Evolutionary conservation across 2,797 vertebrate genomes (phyloP).

Genomic region (Centropyge bicolor): DNA sequence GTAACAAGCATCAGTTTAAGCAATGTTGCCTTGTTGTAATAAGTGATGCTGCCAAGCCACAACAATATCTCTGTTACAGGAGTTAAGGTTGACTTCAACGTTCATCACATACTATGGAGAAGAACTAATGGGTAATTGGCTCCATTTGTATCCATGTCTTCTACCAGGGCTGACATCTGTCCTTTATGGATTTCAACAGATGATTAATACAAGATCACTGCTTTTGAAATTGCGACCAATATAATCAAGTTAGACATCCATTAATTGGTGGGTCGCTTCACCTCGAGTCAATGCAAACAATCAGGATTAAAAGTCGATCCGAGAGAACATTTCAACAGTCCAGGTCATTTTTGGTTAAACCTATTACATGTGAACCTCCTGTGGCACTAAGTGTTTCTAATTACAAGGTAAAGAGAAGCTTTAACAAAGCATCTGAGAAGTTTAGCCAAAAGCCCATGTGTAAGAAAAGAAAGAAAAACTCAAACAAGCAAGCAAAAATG

Average conservation of each 20-base stretch:
- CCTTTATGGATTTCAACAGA: not conserved
- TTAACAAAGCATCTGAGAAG: conserved; percentile 58
- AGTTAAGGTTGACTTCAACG: conserved; percentile 1
- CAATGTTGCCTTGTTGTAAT: not conserved
- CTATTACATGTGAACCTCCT: conserved; percentile 25
- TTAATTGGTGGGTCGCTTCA: not conserved
- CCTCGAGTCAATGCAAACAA: not conserved
- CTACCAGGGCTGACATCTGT: not conserved
- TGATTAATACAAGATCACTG: not conserved
- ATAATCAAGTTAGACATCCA: conserved; percentile 1
- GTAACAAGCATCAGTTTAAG: not conserved
- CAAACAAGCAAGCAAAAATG: conserved; percentile 24
- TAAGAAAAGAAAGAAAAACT: conserved; percentile 29
- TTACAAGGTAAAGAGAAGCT: conserved; percentile 68
- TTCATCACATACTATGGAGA: conserved; percentile 29
- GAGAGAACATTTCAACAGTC: conserved; percentile 3
- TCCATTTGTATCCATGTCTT: not conserved
- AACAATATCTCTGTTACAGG: not conserved
- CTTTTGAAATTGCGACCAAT: not conserved
- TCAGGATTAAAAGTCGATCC: conserved; percentile 10
- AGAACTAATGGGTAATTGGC: conserved; percentile 1
- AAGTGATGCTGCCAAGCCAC: not conserved
- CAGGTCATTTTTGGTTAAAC: conserved; percentile 20
- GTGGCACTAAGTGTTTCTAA: conserved; percentile 60
- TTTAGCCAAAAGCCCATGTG: conserved; percentile 27